phyloP scores from a whole-genome alignment of 2,797 vertebrate genomes.

The Yasuhikotakia modesta region DNA sequence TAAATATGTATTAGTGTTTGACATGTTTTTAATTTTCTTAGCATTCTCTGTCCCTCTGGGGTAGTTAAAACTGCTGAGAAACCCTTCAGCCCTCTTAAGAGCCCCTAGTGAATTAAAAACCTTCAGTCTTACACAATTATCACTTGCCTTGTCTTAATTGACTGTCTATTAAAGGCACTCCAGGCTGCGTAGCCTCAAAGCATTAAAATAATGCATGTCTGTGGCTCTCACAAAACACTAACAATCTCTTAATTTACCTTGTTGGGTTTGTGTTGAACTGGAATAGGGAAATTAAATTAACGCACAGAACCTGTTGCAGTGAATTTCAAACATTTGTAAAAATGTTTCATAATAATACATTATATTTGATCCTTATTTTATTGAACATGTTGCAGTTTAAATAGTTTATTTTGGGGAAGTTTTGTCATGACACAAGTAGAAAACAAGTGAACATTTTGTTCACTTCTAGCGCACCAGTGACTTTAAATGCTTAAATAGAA shows the following conservation, averaged over 20 bases:
- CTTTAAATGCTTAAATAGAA: constrained; percentile 9
- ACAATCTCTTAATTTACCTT: not conserved
- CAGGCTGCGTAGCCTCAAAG: constrained; percentile 4
- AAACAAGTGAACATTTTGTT: too few species aligned
- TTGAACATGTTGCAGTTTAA: not conserved
- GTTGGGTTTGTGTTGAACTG: not conserved
- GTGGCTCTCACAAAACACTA: constrained; percentile 8
- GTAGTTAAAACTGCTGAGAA: not conserved
- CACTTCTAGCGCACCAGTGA: not conserved
- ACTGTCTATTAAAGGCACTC: constrained; percentile 32
- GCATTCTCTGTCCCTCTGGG: not conserved
- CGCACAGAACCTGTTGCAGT: not conserved
- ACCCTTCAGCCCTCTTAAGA: not conserved
- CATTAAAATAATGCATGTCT: constrained; percentile 28
- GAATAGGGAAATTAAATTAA: not conserved
- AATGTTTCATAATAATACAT: not conserved
- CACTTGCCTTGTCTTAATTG: constrained; percentile 32
- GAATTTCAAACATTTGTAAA: not conserved
- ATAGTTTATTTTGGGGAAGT: too few species aligned
- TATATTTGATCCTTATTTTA: not conserved
- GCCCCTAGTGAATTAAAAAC: constrained; percentile 14
- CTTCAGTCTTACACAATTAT: constrained; percentile 15
- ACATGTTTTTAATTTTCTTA: not conserved
- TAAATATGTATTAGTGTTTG: not conserved
- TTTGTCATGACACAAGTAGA: not conserved